Percentiles rank a stretch among this genome's conserved stretches.
These are phyloP conservation scores for Osmerus eperlanus DNA, from an alignment of 2,113 vertebrate genomes.

Conservation along the genomic window DNA sequence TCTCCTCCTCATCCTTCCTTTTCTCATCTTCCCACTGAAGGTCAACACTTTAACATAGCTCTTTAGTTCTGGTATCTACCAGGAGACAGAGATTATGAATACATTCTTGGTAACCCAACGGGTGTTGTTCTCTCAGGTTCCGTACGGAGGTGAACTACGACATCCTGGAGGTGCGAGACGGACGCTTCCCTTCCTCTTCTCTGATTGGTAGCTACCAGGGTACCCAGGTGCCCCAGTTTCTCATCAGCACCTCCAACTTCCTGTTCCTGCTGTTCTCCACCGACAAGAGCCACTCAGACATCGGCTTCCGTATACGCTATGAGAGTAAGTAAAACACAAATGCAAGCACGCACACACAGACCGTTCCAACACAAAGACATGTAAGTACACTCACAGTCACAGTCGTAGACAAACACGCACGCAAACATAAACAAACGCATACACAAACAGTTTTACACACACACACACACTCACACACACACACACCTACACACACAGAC, in stretches of 20 bases:
- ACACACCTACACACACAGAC: too few relatives aligned
- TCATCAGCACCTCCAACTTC: constrained; percentile 97
- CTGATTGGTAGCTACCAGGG: constrained; percentile 95
- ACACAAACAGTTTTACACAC: not conserved
- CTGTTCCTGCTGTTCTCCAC: constrained; percentile 94
- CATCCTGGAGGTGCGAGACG: constrained; percentile 91
- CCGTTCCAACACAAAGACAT: not conserved
- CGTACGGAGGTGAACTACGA: constrained; percentile 98
- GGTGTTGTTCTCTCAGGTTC: constrained; percentile 73
- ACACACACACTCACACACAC: not conserved
- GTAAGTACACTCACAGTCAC: not conserved
- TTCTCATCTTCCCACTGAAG: too few relatives aligned
- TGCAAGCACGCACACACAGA: not conserved
- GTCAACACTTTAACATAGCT: not conserved
- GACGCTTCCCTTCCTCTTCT: constrained; percentile 86
- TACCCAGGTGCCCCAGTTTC: constrained; percentile 97
- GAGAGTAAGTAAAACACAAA: constrained; percentile 80
- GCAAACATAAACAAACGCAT: not conserved
- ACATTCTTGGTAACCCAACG: not conserved
- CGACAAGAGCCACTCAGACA: constrained; percentile 95
- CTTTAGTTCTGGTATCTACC: too few relatives aligned
- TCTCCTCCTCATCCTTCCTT: too few relatives aligned
- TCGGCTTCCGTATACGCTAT: constrained; percentile 96
- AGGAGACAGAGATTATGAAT: not conserved
- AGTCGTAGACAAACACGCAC: constrained; percentile 5